Base-by-base conservation (phyloP, 2,113 vertebrate species). In the Protomyctophum bolini region DNA sequence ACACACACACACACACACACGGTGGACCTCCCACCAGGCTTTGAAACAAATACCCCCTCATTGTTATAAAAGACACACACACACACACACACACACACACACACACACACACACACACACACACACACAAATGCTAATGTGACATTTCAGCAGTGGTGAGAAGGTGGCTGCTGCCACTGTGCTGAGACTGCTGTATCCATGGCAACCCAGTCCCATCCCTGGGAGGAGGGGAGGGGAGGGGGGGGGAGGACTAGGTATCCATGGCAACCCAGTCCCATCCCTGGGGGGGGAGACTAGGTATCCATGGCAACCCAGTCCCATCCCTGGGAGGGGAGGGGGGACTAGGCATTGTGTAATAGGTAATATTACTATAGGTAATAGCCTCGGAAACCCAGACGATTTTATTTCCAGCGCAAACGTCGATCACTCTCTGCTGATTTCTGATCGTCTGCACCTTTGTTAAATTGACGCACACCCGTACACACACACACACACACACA, bases 141-240 rank as follows among this genome's bases (percentile, higher is more conserved):
- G 78, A 87, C 87, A 89, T 89, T 90, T 87, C 83, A 86, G 73
- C 83, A 67, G 63, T 74, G 59, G 72, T 78, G 63, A 79, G 66
- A 83, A 82, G 75, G 85, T 72, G 77, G 78, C 73, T 69, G 80
- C 73, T 73, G 77, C 79, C 72, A 72, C 61, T 57, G 65, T 74
- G 80, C 65, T 94, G 86, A 94, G 91, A n/a, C 94, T 94, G 52
- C 83, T 94, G 95, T 83, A 96, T 85, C 87, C 94, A 94, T 55
- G 93, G 95, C 0, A 94, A 96, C 82, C 86, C 90, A 2, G 33
- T 41, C 33, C 33, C 33, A 41, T 41, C 92, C 91, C 91, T 92
- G 82, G 2, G 33, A 41, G 2, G 33, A 41, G 33, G 33, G 33
- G 33, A 41, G 33, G 33, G 3, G 33, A 41, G 33, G 33, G 33